Evolutionary conservation across 92 coral and sea anemone species (phyloP).

Genomic region (Desmophyllum pertusum): DNA sequence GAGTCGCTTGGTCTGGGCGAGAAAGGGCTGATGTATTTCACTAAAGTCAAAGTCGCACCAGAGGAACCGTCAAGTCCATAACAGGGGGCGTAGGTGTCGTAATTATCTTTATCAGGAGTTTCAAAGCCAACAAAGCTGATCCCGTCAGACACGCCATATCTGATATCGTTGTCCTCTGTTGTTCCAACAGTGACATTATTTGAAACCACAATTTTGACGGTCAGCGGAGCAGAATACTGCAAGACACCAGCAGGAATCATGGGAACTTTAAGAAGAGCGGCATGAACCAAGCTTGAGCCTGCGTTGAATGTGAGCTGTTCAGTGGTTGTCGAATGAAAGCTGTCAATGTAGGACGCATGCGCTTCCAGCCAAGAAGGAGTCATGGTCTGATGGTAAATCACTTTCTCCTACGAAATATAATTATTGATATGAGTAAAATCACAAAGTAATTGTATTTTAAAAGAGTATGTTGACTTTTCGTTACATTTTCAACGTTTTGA

Average conservation of each 20-base stretch:
- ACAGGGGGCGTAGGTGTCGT: too few species aligned
- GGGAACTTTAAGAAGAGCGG: constrained; percentile 31
- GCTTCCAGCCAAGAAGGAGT: not conserved
- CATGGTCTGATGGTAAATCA: constrained; percentile 6
- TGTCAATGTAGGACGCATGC: constrained; percentile 23
- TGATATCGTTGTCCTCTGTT: not conserved
- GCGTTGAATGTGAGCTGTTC: constrained; percentile 52
- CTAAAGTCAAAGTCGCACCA: too few species aligned
- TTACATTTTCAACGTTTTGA: too few species aligned
- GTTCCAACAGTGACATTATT: not conserved
- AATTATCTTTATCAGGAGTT: too few species aligned
- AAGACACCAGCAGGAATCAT: constrained; percentile 20
- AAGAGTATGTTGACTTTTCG: too few species aligned
- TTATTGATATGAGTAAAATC: too few species aligned
- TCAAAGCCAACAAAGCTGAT: too few species aligned
- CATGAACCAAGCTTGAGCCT: not conserved
- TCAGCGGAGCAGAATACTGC: constrained; percentile 25
- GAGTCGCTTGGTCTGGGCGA: not conserved
- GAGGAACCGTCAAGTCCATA: too few species aligned
- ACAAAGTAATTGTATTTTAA: too few species aligned
- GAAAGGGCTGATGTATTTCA: too few species aligned
- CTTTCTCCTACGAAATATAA: too few species aligned
- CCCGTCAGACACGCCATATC: constrained; percentile 4
- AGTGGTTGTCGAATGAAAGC: constrained; percentile 2
- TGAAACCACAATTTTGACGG: constrained; percentile 21